Base-by-base conservation (phyloP, 1,140 invertebrate species). In the Chymomyza costata region DNA sequence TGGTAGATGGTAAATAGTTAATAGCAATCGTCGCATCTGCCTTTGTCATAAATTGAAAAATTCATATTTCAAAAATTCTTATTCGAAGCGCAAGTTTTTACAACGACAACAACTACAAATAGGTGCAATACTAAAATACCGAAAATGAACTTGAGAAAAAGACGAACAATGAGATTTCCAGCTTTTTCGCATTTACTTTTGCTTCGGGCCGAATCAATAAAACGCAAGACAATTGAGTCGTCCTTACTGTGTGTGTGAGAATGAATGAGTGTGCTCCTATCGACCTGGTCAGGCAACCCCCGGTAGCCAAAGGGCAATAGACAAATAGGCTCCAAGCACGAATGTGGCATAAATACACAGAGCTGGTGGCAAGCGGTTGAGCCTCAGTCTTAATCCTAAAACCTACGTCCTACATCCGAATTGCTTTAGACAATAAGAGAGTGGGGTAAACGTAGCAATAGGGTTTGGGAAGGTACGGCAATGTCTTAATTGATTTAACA, bases 401-500 rank as follows among this genome's bases (percentile, higher is more conserved):
- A n/a, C n/a, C n/a, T n/a, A 58, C 50, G 47, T 37, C 40, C 53
- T 25, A 11, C 19, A 30, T 44, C 41, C 41, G 39, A 34, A 69
- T 51, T 60, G 49, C 68, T 49, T 61, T 40, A 57, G 53, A 34
- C 47, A 8, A 8, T 25, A 8, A 25, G 8, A 25, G 21, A 25
- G 21, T 3, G 21, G 21, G 21, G 21, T 8, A 8, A 8, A n/a
- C n/a, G n/a, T n/a, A n/a, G n/a, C n/a, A n/a, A n/a, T n/a, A 8
- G 21, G 21, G 21, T 3, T 25, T 3, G 21, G 21, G 21, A 3
- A 3, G 21, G 21, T 8, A 25, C 8, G 3, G 3, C 70, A 78
- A 80, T 65, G 74, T 81, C 74, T 81, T 81, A 81, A 81, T 81
- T 81, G 76, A 81, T 81, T 81, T 81, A 81, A 81, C 74, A 81